Percentiles rank a stretch among this genome's conserved stretches.
These are phyloP conservation scores for Periophthalmodon schlosseri DNA, from an alignment of 2,113 vertebrate genomes.

Conservation along the genomic window DNA sequence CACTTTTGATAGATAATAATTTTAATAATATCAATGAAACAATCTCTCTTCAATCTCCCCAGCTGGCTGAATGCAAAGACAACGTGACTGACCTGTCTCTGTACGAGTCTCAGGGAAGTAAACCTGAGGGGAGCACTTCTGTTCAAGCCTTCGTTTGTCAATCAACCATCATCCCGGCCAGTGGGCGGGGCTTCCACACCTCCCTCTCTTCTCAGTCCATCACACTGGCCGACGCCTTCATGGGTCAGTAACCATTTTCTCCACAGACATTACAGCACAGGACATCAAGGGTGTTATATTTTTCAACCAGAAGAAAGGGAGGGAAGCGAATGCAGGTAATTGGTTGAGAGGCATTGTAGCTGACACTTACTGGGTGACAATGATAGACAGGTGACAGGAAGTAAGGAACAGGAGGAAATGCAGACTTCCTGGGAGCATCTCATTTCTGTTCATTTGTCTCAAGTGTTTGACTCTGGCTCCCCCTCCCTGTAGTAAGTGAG, in stretches of 20 bases:
- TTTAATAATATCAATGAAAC: not conserved
- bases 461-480: no score
- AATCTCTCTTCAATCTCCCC: slow-evolving; percentile 15
- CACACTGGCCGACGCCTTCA: slow-evolving; percentile 90
- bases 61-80: slow-evolving; percentile 87
- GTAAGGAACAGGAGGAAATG: no score
- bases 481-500: no score
- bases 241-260: slow-evolving; percentile 76
- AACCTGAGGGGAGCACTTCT: slow-evolving; percentile 81
- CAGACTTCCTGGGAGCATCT: no score
- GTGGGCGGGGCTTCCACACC: slow-evolving; percentile 90
- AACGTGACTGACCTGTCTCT: slow-evolving; percentile 91
- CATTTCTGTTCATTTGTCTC: no score
- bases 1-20: no score
- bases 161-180: slow-evolving; percentile 94
- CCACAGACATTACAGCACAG: not conserved
- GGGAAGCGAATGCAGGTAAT: no score
- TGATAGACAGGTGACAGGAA: no score
- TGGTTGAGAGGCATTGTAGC: no score
- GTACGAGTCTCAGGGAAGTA: slow-evolving; percentile 82
- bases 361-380: no score
- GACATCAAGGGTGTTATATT: no score
- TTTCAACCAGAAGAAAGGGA: no score
- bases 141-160: slow-evolving; percentile 93
- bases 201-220: slow-evolving; percentile 94